Evolutionary conservation across 35 echinoderm and acorn worm species (phyloP).

Genomic region (Apostichopus californicus): DNA sequence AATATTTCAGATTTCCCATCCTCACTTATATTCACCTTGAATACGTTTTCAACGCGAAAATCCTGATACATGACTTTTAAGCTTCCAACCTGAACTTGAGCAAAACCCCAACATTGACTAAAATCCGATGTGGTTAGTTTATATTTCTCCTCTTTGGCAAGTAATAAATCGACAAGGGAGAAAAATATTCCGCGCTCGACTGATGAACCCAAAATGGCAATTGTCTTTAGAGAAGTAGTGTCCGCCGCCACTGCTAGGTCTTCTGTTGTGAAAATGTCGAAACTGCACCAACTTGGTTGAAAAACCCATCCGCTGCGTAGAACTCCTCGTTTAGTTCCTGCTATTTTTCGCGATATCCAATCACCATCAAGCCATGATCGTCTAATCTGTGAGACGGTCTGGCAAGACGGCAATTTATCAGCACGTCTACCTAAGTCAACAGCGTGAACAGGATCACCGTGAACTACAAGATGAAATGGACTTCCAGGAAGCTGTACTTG

Average conservation of each 20-base stretch:
- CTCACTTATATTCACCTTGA: background rate
- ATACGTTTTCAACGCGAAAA: background rate
- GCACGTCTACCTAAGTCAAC: background rate
- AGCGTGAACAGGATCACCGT: background rate
- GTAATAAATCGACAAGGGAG: background rate
- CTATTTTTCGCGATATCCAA: background rate
- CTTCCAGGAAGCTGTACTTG: conserved; percentile 16
- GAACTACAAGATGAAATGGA: background rate
- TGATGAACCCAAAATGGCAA: conserved; percentile 25
- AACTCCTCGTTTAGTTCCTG: background rate
- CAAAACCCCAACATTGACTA: conserved; percentile 33
- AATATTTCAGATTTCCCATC: background rate
- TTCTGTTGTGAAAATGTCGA: conserved; percentile 5
- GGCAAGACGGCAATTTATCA: conserved; percentile 13
- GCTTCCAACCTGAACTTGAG: background rate
- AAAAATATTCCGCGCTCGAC: conserved; percentile 23
- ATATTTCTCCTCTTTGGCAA: background rate
- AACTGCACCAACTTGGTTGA: conserved; percentile 30
- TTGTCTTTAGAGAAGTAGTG: background rate
- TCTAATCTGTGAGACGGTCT: conserved; percentile 9
- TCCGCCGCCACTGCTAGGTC: background rate
- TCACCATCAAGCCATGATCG: conserved; percentile 4
- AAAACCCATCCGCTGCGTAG: conserved; percentile 29
- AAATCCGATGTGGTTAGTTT: background rate
- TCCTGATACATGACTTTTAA: conserved; percentile 32